Conservation (phyloP, 1,140 invertebrate species). For the Rhagoletis pomonella region DNA sequence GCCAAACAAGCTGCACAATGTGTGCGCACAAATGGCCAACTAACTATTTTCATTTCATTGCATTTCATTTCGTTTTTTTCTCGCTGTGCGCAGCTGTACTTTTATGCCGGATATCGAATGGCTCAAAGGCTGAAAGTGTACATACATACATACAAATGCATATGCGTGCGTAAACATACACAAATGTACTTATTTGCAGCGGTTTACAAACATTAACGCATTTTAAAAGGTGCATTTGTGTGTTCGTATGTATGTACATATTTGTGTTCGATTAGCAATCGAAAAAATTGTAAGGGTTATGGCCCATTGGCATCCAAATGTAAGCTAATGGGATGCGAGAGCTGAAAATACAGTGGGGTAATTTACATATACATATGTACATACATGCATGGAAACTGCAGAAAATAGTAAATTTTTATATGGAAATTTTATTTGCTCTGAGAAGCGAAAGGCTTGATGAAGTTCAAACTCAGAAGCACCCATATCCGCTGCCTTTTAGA, state of each 20-base stretch:
- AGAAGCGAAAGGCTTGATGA: no score
- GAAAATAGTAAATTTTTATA: no score
- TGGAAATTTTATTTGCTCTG: no score
- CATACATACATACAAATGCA: not conserved
- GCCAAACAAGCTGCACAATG: not conserved
- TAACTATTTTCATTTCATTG: conserved; percentile 36
- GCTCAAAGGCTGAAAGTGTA: not conserved
- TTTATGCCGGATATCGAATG: conserved; percentile 48
- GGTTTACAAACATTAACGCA: no score
- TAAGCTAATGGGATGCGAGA: not conserved
- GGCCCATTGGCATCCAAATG: not conserved
- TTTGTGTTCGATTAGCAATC: not conserved
- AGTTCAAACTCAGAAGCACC: no score
- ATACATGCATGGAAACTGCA: no score
- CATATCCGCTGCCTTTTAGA: not conserved
- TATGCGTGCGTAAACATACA: not conserved
- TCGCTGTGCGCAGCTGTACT: conserved; percentile 23
- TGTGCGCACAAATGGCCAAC: conserved; percentile 1
- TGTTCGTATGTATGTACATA: not conserved
- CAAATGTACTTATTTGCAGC: no score
- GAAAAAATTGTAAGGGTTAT: not conserved
- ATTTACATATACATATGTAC: no score
- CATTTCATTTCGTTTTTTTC: conserved; percentile 19
- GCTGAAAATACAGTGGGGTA: not conserved
- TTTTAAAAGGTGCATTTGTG: not conserved